These are phyloP conservation scores for Cylindroiulus punctatus DNA, from an alignment of 2,888 invertebrate genomes.

Conservation along the genomic window DNA sequence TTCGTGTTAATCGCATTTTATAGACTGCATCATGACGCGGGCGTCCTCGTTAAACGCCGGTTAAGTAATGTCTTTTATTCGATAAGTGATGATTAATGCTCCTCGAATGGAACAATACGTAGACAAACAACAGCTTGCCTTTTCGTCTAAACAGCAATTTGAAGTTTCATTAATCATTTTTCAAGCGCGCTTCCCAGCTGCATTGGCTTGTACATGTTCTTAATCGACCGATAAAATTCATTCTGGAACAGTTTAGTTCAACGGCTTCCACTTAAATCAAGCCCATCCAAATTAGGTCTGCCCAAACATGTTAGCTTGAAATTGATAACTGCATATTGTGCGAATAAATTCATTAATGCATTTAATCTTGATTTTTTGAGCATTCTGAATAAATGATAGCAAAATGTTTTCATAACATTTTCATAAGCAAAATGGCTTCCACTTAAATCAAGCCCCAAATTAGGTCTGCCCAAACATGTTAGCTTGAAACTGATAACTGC, in stretches of 20 bases:
- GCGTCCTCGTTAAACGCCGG: slow-evolving; percentile 21
- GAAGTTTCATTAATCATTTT: slow-evolving; percentile 19
- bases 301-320: too few relatives aligned
- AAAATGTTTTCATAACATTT: too few relatives aligned
- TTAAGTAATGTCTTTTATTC: slow-evolving; percentile 31
- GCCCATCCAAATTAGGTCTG: background rate
- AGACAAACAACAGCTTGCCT: slow-evolving; percentile 31
- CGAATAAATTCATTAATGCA: too few relatives aligned
- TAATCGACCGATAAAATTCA: background rate
- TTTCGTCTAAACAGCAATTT: slow-evolving; percentile 32
- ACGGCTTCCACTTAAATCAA: background rate
- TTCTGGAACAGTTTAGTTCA: background rate
- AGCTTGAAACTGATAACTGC: too few relatives aligned
- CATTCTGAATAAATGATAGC: too few relatives aligned
- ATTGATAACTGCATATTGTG: too few relatives aligned
- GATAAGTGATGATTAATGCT: slow-evolving; percentile 38
- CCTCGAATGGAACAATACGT: background rate
- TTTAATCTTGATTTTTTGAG: too few relatives aligned
- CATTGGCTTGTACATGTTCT: background rate
- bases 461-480: too few relatives aligned
- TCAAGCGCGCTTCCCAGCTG: background rate
- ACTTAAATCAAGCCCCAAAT: too few relatives aligned
- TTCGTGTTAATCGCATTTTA: slow-evolving; percentile 1
- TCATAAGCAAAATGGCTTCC: too few relatives aligned
- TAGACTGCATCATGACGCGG: background rate